A percentile compares a stretch with the other conserved stretches of the same genome.
Evolutionary conservation across 2,113 vertebrate species (phyloP).

Genomic region (Athene cunicularia): DNA sequence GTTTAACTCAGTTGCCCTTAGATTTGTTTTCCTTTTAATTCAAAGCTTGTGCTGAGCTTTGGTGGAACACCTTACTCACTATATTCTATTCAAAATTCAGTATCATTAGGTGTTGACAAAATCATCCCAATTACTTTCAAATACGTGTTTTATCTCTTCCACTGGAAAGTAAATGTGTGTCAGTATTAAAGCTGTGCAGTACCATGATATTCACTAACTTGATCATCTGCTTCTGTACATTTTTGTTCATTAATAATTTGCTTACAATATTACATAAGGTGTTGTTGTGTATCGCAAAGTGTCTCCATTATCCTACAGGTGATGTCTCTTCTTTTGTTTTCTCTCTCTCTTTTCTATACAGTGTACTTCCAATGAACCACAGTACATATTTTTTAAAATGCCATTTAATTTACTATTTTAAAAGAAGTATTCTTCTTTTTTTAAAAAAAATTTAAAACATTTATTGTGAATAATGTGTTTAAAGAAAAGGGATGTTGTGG

Average conservation of each 20-base stretch:
- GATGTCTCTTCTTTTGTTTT: slow-evolving; percentile 61
- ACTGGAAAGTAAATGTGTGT: slow-evolving; percentile 73
- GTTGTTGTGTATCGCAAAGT: slow-evolving; percentile 65
- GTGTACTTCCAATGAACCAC: slow-evolving; percentile 74
- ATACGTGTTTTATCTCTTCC: slow-evolving; percentile 71
- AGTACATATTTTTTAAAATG: slow-evolving; percentile 73
- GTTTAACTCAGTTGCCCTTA: not conserved
- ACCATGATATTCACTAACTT: slow-evolving; percentile 71
- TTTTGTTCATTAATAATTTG: slow-evolving; percentile 71
- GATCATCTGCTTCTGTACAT: slow-evolving; percentile 73
- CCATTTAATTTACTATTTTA: slow-evolving; percentile 71
- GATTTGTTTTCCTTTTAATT: not conserved
- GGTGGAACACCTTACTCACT: slow-evolving; percentile 69
- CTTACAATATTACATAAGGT: slow-evolving; percentile 68
- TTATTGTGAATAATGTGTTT: slow-evolving; percentile 79
- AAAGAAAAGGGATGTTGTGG: slow-evolving; percentile 77
- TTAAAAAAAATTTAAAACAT: slow-evolving; percentile 61
- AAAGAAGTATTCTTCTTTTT: slow-evolving; percentile 52
- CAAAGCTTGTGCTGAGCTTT: slow-evolving; percentile 62
- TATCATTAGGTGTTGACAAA: slow-evolving; percentile 47
- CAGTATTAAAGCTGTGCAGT: slow-evolving; percentile 78
- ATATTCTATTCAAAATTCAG: slow-evolving; percentile 46
- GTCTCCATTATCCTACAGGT: slow-evolving; percentile 70
- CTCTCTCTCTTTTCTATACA: slow-evolving; percentile 67
- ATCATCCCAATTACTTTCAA: slow-evolving; percentile 49